Conservation (phyloP, 37 sponge, comb jelly and placozoan genomes). For the Aphrocallistes beatrix region DNA sequence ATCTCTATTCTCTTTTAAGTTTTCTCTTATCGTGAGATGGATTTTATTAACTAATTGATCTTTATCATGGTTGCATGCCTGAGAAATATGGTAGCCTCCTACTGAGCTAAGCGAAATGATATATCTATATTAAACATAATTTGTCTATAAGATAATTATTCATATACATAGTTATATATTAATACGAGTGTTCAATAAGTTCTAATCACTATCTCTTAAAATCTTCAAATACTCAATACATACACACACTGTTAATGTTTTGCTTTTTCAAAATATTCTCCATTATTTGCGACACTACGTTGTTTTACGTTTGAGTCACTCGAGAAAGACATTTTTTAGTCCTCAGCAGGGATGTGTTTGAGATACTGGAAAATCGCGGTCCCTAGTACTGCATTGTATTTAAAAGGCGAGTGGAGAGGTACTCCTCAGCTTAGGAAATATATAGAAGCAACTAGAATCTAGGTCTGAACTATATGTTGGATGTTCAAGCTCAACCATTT, state of each 20-base stretch:
- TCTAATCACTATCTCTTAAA: background rate
- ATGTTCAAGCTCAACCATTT: background rate
- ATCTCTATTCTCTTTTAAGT: no score
- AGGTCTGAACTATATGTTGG: background rate
- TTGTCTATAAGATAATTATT: no score
- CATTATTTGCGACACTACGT: background rate
- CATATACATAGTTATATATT: no score
- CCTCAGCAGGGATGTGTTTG: background rate
- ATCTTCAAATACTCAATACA: background rate
- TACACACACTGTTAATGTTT: background rate
- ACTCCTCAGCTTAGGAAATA: background rate
- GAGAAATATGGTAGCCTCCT: no score
- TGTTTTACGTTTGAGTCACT: background rate
- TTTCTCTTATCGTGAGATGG: no score
- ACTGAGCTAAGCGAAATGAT: no score
- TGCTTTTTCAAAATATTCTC: background rate
- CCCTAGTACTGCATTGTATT: background rate
- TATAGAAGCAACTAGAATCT: background rate
- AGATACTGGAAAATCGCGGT: background rate
- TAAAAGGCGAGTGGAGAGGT: background rate
- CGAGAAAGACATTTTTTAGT: background rate
- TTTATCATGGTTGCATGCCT: no score
- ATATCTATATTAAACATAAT: no score
- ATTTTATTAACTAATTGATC: no score
- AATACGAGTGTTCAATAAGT: no score